A percentile compares a stretch with the other conserved stretches of the same genome.
Conservation (phyloP, 2,888 invertebrate genomes). For the Caenorhabditis sp. region DNA sequence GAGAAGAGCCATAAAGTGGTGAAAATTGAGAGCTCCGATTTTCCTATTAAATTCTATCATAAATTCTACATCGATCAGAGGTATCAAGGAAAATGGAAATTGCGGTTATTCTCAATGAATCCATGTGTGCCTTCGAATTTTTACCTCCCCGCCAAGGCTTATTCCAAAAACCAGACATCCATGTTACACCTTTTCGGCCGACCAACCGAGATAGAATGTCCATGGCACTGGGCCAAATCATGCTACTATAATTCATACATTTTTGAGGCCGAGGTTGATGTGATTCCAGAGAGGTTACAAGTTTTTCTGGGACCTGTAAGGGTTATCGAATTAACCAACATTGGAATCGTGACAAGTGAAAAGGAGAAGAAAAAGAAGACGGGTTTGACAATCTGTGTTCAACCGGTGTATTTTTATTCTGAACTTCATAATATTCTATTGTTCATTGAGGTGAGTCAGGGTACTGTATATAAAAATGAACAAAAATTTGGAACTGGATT, state of each 20-base stretch:
- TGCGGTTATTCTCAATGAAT: neutral
- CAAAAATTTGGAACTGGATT: no score
- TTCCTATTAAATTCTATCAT: neutral
- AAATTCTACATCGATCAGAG: neutral
- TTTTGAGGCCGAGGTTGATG: slow-evolving; percentile 3
- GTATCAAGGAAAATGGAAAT: neutral
- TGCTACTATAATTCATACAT: slow-evolving; percentile 41
- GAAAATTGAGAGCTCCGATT: neutral
- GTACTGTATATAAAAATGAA: no score
- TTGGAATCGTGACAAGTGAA: slow-evolving; percentile 6
- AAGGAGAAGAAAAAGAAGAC: neutral
- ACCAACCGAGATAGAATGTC: slow-evolving; percentile 43
- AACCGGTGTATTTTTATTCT: slow-evolving; percentile 55
- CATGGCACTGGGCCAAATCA: slow-evolving; percentile 47
- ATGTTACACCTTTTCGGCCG: slow-evolving; percentile 10
- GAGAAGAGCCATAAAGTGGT: neutral
- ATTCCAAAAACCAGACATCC: no score
- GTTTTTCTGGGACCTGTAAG: neutral
- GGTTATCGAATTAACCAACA: neutral
- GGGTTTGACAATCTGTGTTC: slow-evolving; percentile 52
- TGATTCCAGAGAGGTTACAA: neutral
- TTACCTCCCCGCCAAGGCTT: no score
- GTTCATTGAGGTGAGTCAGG: slow-evolving; percentile 38
- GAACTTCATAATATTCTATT: slow-evolving; percentile 46
- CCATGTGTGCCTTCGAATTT: neutral